Evolutionary conservation across 2,888 invertebrate genomes (phyloP), one percentile per base, ranked within the genome.

Genomic region (Sthenelais limicola): DNA sequence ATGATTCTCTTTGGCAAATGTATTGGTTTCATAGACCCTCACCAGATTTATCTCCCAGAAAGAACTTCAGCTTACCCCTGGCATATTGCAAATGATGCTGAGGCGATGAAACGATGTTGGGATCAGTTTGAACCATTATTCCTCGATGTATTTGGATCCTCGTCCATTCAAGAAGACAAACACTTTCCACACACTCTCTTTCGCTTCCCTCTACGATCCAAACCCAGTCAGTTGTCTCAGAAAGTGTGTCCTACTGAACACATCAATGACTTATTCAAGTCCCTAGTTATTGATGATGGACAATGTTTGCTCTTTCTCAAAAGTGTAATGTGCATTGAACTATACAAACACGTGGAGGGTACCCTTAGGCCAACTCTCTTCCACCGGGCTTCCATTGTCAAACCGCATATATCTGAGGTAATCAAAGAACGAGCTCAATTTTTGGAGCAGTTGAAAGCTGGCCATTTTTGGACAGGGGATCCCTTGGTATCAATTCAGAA

Each of bases 131-230:
- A 62, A 35, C 62, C 62, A 7, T 28, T 62, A 1, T 38, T 56
- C 21, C 72, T 26, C 26, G 62, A 62, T 2, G 24, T 62, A 26
- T 62, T 62, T 21, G 24, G 24, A 1, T 12, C 62, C 9, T n/a
- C 18, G 9, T n/a, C 35, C 21, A 28, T 38, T 38, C 21, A 26
- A 3, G 12, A 38, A 4, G 5, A 5, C n/a, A 35, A 3, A 7
- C 33, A 12, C 56, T 62, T 68, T 15, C 82, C 81, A 15, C 62
- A 62, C 18, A 82, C 82, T 15, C 21, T 84, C 24, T 83, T 84
- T 67, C 79, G 84, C 75, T 84, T 84, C 73, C 82, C 83, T 3
- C 74, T 84, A 24, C 76, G 84, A 12, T 71, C 74, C 32, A 58
- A 51, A 3, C 21, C 24, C 18, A 74, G 51, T 26, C 33, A 52